Conservation (phyloP, 2,888 invertebrate species). For the Macropis europaea region DNA sequence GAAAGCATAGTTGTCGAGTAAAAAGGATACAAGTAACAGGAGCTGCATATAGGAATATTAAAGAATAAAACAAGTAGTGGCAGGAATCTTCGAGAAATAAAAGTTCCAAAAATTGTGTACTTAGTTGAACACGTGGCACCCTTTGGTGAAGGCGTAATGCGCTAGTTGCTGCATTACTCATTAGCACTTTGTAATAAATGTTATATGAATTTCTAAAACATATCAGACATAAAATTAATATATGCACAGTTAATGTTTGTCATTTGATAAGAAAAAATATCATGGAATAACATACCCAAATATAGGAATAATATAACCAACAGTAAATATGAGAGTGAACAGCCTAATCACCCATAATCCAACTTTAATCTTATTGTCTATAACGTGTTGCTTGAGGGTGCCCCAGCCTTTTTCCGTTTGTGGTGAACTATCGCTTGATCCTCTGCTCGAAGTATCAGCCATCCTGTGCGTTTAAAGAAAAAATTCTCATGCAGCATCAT, state of each 20-base stretch:
- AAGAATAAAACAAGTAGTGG: constrained; percentile 96
- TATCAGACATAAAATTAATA: constrained; percentile 3
- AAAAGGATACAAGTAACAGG: constrained; percentile 94
- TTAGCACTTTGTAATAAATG: constrained; percentile 94
- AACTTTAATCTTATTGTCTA: constrained; percentile 92
- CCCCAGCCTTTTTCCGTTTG: constrained; percentile 82
- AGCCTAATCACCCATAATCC: constrained; percentile 93
- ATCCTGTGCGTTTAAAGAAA: constrained; percentile 55
- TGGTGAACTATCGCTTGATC: constrained; percentile 60
- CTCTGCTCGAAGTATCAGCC: constrained; percentile 68
- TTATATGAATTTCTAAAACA: constrained; percentile 85
- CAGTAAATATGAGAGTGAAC: constrained; percentile 90
- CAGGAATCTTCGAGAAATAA: constrained; percentile 95
- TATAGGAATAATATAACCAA: constrained; percentile 92
- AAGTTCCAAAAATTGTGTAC: constrained; percentile 89
- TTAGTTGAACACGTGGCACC: constrained; percentile 90
- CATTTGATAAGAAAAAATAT: constrained; percentile 58
- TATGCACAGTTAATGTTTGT: neutral
- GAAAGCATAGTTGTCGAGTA: too few relatives aligned
- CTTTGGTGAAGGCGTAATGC: constrained; percentile 97
- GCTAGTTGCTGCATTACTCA: constrained; percentile 96
- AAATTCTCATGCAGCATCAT: neutral
- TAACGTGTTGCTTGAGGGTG: constrained; percentile 86
- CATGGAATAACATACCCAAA: constrained; percentile 87
- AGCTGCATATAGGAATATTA: constrained; percentile 95